Conservation (phyloP, 2,797 vertebrate genomes). For the Varecia variegata region DNA sequence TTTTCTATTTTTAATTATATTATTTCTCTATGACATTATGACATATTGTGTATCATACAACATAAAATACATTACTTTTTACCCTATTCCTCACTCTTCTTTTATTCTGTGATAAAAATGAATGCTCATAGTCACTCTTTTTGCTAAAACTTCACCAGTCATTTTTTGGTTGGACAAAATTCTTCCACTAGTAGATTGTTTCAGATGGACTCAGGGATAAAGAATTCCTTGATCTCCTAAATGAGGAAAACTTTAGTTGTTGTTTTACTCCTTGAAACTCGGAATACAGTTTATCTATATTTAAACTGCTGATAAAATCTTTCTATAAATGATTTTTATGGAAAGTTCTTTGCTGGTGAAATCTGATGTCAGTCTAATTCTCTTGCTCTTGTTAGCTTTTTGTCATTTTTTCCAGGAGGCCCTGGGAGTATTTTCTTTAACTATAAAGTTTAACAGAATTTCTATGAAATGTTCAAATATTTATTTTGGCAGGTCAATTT, state of each 20-base stretch:
- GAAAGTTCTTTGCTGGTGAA: neutral
- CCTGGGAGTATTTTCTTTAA: neutral
- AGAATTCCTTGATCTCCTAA: neutral
- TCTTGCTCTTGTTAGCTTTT: neutral
- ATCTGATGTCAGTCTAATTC: neutral
- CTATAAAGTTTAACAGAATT: neutral
- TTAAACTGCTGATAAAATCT: neutral
- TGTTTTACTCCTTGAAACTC: neutral
- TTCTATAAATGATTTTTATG: neutral
- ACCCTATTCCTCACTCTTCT: neutral
- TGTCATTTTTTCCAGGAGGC: neutral
- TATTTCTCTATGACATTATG: neutral
- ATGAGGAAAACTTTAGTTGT: neutral
- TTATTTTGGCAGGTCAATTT: neutral
- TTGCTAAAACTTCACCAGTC: neutral
- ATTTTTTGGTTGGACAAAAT: neutral
- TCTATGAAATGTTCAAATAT: neutral
- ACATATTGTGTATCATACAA: neutral
- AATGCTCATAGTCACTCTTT: neutral
- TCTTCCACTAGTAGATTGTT: neutral
- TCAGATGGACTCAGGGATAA: neutral
- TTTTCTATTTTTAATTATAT: neutral
- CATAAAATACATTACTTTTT: neutral
- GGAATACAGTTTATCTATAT: neutral
- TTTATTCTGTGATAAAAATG: neutral